phyloP scores from a whole-genome alignment of 2,888 invertebrate species.

The Kryphioiulus occultus region DNA sequence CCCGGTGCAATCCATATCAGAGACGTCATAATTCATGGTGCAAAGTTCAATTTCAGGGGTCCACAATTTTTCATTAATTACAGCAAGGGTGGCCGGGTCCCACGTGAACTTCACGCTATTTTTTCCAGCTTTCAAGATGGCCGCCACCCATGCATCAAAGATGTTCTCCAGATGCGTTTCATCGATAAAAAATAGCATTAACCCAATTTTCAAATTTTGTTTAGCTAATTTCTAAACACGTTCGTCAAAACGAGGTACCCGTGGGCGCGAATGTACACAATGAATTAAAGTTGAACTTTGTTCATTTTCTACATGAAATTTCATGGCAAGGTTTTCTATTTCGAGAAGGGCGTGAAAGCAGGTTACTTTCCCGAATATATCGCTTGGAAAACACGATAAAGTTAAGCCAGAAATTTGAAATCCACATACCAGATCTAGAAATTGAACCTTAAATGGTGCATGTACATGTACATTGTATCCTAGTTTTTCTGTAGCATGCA shows the following conservation, averaged over 20 bases:
- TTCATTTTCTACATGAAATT: background rate
- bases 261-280: background rate
- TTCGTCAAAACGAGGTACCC: background rate
- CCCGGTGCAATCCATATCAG: background rate
- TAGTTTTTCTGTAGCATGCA: too few relatives aligned
- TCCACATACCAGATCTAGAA: too few relatives aligned
- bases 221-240: slow-evolving; percentile 26
- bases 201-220: slow-evolving; percentile 13
- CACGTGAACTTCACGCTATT: slow-evolving; percentile 28
- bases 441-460: too few relatives aligned
- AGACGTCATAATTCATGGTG: background rate
- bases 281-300: background rate
- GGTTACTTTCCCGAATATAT: background rate
- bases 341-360: background rate
- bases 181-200: slow-evolving; percentile 26
- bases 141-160: slow-evolving; percentile 31
- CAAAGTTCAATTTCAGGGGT: background rate
- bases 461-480: too few relatives aligned
- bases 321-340: background rate
- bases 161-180: slow-evolving; percentile 8
- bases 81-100: slow-evolving; percentile 11
- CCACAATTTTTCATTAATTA: background rate
- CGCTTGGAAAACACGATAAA: background rate
- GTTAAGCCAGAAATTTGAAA: too few relatives aligned
- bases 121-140: background rate